Percentiles rank a stretch among this genome's conserved stretches.
phyloP scores from a whole-genome alignment of 2,888 invertebrate species.

The Cryptocephalus moraei region DNA sequence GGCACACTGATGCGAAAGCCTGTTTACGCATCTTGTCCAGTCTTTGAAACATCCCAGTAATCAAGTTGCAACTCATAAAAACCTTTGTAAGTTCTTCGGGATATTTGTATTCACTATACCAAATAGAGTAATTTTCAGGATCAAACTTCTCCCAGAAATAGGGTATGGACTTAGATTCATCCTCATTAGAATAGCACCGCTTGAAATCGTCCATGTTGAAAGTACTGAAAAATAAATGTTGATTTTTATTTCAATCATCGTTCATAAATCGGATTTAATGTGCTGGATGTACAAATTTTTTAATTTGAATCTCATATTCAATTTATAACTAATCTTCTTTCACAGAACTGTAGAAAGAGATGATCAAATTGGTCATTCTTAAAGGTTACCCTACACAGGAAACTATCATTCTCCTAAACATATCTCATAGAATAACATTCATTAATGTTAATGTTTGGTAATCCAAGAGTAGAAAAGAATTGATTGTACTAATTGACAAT shows the following conservation, averaged over 20 bases:
- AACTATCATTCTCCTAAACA: too few species aligned
- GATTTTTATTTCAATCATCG: not conserved
- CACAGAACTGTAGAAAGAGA: too few species aligned
- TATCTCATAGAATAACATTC: too few species aligned
- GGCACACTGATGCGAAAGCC: constrained; percentile 86
- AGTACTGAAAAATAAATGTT: constrained; percentile 52
- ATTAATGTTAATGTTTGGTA: too few species aligned
- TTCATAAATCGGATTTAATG: not conserved
- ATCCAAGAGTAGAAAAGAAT: too few species aligned
- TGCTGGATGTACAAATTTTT: not conserved
- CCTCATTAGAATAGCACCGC: constrained; percentile 93
- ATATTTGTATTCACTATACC: constrained; percentile 96
- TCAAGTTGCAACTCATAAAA: constrained; percentile 93
- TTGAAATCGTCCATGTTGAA: constrained; percentile 98
- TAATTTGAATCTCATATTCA: too few species aligned
- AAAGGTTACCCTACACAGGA: too few species aligned
- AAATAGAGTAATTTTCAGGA: constrained; percentile 90
- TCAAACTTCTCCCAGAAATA: constrained; percentile 99
- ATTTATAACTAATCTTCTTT: too few species aligned
- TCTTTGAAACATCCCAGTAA: constrained; percentile 96
- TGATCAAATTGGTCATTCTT: too few species aligned
- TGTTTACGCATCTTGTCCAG: constrained; percentile 96
- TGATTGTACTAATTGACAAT: too few species aligned
- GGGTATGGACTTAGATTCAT: constrained; percentile 84
- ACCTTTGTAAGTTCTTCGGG: constrained; percentile 75